Conservation (phyloP, 2,113 vertebrate species). For the Physeter macrocephalus region DNA sequence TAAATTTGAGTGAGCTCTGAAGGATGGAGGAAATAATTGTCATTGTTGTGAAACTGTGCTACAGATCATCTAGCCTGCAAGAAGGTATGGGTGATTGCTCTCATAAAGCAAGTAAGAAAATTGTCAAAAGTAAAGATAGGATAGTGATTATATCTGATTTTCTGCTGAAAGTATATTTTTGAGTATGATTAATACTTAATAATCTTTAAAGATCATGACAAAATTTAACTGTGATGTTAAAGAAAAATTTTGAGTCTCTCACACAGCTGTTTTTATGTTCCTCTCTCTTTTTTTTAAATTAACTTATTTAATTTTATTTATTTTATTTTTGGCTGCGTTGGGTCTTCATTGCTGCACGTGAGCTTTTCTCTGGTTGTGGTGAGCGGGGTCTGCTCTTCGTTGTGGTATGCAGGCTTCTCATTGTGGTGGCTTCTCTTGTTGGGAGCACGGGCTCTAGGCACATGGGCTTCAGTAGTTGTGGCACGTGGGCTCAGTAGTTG, state of each 20-base stretch:
- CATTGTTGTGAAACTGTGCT: neutral
- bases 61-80: neutral
- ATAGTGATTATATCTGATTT: neutral
- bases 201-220: neutral
- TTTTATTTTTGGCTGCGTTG: no score
- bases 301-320: no score
- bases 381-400: no score
- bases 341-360: no score
- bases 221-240: neutral
- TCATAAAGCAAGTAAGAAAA: neutral
- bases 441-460: no score
- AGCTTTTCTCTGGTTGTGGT: no score
- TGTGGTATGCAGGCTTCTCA: no score
- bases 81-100: neutral
- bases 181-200: slow-evolving; percentile 5
- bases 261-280: neutral
- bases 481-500: no score
- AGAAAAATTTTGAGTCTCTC: neutral
- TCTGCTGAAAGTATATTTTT: neutral
- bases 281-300: no score
- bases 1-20: neutral
- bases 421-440: no score
- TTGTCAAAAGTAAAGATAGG: neutral
- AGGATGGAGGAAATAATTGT: neutral
- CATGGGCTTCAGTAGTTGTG: no score